Conservation (phyloP, 2,888 invertebrate species). For the Cheilosia vulpina region DNA sequence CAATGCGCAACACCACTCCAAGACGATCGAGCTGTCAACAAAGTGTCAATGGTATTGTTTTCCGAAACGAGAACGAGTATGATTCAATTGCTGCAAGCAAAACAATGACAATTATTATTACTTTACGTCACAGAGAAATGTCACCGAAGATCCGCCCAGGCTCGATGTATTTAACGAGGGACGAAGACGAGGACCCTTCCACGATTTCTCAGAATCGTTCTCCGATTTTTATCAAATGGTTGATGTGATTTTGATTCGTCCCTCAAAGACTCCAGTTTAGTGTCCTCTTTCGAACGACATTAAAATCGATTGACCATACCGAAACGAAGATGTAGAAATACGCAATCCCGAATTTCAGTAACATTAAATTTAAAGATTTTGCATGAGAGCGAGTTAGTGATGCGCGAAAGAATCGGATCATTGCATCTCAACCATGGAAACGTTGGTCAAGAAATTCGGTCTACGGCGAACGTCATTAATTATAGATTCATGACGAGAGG, state of each 20-base stretch:
- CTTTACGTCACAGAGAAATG: slow-evolving; percentile 29
- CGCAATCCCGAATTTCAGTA: not conserved
- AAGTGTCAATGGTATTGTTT: slow-evolving; percentile 36
- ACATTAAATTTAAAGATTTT: slow-evolving; percentile 19
- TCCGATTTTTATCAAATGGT: slow-evolving; percentile 2
- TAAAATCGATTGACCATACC: slow-evolving; percentile 40
- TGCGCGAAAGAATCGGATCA: slow-evolving; percentile 23
- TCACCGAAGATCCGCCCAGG: slow-evolving; percentile 30
- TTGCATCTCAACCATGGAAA: not conserved
- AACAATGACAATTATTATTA: slow-evolving; percentile 38
- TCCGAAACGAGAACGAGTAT: slow-evolving; percentile 6
- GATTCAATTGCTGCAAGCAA: slow-evolving; percentile 31
- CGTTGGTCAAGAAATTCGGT: not conserved
- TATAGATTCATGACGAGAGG: slow-evolving; percentile 15
- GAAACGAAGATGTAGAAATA: not conserved
- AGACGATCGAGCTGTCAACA: slow-evolving; percentile 51
- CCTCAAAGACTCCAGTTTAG: slow-evolving; percentile 1
- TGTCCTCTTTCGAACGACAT: not conserved
- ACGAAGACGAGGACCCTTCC: slow-evolving; percentile 1
- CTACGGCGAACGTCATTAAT: slow-evolving; percentile 20
- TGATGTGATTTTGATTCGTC: slow-evolving; percentile 24
- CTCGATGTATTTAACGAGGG: not conserved
- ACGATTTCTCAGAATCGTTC: slow-evolving; percentile 24
- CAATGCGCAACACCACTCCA: slow-evolving; percentile 7
- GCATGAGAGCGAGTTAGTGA: slow-evolving; percentile 29